Evolutionary conservation across 1,140 invertebrate species (phyloP).

Genomic region (Cryptotermes secundus): DNA sequence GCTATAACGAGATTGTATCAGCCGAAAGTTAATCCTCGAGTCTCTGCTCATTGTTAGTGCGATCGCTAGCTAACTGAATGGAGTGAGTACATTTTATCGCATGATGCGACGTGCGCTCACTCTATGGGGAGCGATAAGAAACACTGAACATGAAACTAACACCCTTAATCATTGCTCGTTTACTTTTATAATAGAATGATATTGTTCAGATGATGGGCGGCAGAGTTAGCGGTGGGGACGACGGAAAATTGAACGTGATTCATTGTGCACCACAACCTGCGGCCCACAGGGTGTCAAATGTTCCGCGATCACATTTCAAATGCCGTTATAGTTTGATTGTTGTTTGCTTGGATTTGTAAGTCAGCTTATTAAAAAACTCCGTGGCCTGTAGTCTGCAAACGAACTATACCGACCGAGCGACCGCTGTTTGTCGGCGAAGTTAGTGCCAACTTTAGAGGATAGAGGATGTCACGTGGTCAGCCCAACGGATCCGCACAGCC

Average conservation of each 20-base stretch:
- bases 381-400: no score
- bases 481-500: no score
- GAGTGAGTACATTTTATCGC: slow-evolving; percentile 18
- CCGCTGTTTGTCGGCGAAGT: no score
- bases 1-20: slow-evolving; percentile 7
- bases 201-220: slow-evolving; percentile 10
- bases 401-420: no score
- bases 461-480: no score
- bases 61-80: not conserved
- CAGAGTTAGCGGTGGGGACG: not conserved
- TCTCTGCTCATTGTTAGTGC: not conserved
- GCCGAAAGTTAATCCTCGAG: slow-evolving; percentile 7
- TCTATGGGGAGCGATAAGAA: slow-evolving; percentile 18
- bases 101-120: slow-evolving; percentile 1
- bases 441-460: no score
- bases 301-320: no score
- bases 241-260: not conserved
- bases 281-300: not conserved
- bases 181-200: slow-evolving; percentile 20
- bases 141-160: slow-evolving; percentile 19
- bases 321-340: no score
- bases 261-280: not conserved
- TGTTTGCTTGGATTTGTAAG: no score
- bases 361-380: no score
- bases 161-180: slow-evolving; percentile 19